These are phyloP conservation scores for Athene cunicularia DNA, from an alignment of 2,113 vertebrate genomes.

Conservation along the genomic window DNA sequence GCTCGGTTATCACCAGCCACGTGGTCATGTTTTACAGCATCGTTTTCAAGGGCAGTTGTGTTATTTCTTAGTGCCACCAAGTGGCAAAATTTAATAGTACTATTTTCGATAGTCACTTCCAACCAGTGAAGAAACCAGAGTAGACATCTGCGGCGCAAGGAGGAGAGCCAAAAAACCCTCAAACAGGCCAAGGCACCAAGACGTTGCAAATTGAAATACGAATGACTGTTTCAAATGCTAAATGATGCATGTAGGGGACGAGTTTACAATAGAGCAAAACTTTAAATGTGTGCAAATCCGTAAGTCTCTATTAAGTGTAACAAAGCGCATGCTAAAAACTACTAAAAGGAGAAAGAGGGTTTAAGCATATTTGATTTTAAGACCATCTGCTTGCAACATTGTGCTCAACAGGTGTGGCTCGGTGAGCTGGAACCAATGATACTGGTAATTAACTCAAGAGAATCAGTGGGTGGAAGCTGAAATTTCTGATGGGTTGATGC, in stretches of 20 bases:
- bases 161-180: not conserved
- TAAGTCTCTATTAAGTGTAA: not conserved
- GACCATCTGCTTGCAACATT: not conserved
- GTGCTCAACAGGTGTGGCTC: not conserved
- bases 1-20: not conserved
- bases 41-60: not conserved
- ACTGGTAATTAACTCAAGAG: not conserved
- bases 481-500: not conserved
- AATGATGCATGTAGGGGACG: not conserved
- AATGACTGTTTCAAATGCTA: not conserved
- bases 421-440: not conserved
- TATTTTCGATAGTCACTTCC: rapidly evolving
- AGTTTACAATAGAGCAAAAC: not conserved
- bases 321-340: not conserved
- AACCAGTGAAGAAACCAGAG: rapidly evolving
- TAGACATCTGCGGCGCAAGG: rapidly evolving
- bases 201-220: not conserved
- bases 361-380: not conserved
- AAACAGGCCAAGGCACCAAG: not conserved
- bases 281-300: rapidly evolving
- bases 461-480: not conserved
- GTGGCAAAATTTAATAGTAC: constrained; percentile 9
- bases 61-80: constrained; percentile 75
- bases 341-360: not conserved
- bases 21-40: not conserved